These are phyloP conservation scores for Tupaia chinensis DNA, from an alignment of 2,113 vertebrate species.

Conservation along the genomic window DNA sequence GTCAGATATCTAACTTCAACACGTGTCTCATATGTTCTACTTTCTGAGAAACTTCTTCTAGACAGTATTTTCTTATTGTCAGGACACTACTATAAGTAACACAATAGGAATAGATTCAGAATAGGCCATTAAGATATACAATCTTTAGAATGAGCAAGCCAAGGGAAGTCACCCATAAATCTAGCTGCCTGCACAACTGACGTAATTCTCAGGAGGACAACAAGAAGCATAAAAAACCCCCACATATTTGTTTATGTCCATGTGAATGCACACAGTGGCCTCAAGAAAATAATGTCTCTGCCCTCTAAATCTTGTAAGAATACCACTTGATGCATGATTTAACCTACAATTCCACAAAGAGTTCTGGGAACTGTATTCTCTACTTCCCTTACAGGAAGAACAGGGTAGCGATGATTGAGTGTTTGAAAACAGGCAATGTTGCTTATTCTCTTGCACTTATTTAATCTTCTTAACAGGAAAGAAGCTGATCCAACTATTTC, in stretches of 20 bases:
- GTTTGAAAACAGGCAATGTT: not conserved
- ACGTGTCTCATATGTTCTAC: not conserved
- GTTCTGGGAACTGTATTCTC: not conserved
- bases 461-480: not conserved
- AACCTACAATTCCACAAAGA: not conserved
- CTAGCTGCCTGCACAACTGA: no score
- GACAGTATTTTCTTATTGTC: not conserved
- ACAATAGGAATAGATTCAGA: not conserved
- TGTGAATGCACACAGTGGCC: not conserved
- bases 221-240: not conserved
- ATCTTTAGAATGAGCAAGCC: not conserved
- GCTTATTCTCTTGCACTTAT: not conserved
- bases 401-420: not conserved
- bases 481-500: not conserved
- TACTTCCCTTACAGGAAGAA: not conserved
- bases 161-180: not conserved
- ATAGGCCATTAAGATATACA: not conserved
- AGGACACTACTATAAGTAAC: not conserved
- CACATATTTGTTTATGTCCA: not conserved
- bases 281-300: not conserved
- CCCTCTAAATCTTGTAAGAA: not conserved
- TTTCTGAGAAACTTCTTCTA: not conserved
- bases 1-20: not conserved
- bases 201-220: not conserved
- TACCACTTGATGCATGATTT: not conserved